Conservation (phyloP, 2,797 vertebrate species). For the Cossypha heuglini region DNA sequence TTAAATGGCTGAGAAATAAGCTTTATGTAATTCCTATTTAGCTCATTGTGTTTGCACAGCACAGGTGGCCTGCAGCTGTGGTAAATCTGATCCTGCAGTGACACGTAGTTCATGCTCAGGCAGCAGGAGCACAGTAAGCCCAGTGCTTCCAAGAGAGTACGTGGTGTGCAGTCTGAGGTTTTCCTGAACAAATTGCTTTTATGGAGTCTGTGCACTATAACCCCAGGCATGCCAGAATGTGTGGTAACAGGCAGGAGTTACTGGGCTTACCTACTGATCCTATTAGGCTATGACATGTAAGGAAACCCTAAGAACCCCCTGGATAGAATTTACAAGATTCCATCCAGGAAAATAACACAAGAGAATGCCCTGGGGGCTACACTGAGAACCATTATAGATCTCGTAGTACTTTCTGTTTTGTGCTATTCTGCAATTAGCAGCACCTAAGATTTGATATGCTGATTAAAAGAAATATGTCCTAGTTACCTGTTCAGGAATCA, state of each 20-base stretch:
- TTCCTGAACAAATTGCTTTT: neutral
- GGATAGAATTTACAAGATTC: neutral
- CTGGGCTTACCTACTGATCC: neutral
- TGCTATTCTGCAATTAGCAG: neutral
- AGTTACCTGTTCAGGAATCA: neutral
- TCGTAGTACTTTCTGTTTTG: neutral
- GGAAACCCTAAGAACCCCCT: neutral
- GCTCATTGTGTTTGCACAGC: neutral
- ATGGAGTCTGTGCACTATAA: neutral
- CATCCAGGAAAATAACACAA: neutral
- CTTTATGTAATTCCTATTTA: neutral
- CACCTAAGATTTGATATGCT: neutral
- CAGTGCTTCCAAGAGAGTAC: neutral
- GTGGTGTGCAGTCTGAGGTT: neutral
- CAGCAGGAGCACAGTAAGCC: accelerated
- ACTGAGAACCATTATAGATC: neutral
- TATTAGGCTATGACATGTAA: neutral
- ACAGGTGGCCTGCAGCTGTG: conserved; percentile 50
- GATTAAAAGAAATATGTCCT: neutral
- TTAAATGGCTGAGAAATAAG: neutral
- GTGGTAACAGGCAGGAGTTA: neutral
- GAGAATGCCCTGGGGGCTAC: neutral
- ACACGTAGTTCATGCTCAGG: neutral
- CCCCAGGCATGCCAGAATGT: neutral
- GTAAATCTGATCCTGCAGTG: neutral